Evolutionary conservation across 1,140 invertebrate genomes (phyloP), one percentile per base, ranked within the genome.

Genomic region (Hesperophylax magnus): DNA sequence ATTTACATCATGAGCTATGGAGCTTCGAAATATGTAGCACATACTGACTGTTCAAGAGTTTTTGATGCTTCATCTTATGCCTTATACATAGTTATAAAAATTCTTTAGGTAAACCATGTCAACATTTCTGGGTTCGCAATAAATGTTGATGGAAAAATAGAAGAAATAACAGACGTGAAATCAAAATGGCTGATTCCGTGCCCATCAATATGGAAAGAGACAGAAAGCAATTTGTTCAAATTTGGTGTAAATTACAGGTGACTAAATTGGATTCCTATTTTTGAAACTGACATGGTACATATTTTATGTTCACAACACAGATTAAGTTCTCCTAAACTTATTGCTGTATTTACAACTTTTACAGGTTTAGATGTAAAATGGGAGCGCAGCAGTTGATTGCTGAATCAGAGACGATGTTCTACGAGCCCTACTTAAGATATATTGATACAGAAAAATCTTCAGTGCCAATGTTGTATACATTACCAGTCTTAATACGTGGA

Each of bases 391-490:
- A 92, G 80, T 85, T 94, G n/a, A 85, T 91, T 80, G 86, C 89
- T 52, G 69, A 82, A 63, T 87, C 87, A 18, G 86, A 89, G 78
- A 86, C 91, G 7, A 86, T 90, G 81, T 93, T 94, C 86, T 90
- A 90, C 84, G 91, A 92, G 74, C 87, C 93, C n/a, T 94, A 89
- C 87, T 86, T 92, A 80, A 83, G 86, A 54, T 92, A 89, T 85
- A 87, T 78, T 67, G 86, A 90, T n/a, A 86, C 87, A 56, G 88
- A 31, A 5, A 82, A 84, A 71, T 60, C 71, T 65, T 79, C 80
- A 24, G 8, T 34, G 3, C 34, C 78, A 56, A 83, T 88, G 78
- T 86, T 93, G 31, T 91, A 92, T 85, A 86, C 91, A 17, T 85
- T 94, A 18, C 93, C 93, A 18, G 84, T 94, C 17, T 86, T 91